Evolutionary conservation across 2,113 vertebrate species (phyloP).

Genomic region (Nerophis ophidion): DNA sequence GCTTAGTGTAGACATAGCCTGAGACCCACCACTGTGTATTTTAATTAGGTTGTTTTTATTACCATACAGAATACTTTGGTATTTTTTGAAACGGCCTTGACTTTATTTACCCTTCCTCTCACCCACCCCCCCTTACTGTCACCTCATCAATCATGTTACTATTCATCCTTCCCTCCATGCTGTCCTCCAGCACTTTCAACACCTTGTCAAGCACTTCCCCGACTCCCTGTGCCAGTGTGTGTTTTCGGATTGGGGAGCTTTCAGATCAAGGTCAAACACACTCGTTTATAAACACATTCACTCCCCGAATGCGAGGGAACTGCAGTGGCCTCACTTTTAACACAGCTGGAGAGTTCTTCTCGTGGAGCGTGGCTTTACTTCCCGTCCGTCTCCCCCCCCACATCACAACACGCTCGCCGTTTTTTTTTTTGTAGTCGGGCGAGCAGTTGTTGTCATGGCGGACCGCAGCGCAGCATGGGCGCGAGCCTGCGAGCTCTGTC

Average conservation of each 20-base stretch:
- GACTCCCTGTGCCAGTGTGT: conserved; percentile 1
- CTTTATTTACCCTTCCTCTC: background rate
- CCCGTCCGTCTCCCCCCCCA: background rate
- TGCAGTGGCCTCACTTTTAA: conserved; percentile 43
- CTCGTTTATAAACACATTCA: conserved; percentile 7
- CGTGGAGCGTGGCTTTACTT: conserved; percentile 3
- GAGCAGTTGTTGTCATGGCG: conserved; percentile 20
- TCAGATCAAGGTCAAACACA: conserved; percentile 41
- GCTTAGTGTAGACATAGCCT: too few relatives aligned
- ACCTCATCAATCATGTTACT: conserved; percentile 52
- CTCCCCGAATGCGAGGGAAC: conserved; percentile 18
- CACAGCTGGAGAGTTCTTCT: conserved; percentile 41
- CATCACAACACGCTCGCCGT: conserved; percentile 1
- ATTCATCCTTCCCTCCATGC: conserved; percentile 30
- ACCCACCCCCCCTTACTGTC: conserved; percentile 49
- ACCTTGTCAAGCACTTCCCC: conserved; percentile 34
- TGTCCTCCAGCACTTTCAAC: conserved; percentile 40
- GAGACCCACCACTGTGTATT: too few relatives aligned
- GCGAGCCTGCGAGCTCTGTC: conserved; percentile 32
- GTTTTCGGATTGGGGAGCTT: conserved; percentile 11
- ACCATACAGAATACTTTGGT: background rate
- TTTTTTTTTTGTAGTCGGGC: conserved; percentile 9
- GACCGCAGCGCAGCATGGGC: conserved; percentile 31
- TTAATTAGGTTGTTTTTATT: background rate
- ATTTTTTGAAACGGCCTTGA: background rate